These are phyloP conservation scores for Phrynosoma platyrhinos DNA, from an alignment of 2,113 vertebrate species.

Conservation along the genomic window DNA sequence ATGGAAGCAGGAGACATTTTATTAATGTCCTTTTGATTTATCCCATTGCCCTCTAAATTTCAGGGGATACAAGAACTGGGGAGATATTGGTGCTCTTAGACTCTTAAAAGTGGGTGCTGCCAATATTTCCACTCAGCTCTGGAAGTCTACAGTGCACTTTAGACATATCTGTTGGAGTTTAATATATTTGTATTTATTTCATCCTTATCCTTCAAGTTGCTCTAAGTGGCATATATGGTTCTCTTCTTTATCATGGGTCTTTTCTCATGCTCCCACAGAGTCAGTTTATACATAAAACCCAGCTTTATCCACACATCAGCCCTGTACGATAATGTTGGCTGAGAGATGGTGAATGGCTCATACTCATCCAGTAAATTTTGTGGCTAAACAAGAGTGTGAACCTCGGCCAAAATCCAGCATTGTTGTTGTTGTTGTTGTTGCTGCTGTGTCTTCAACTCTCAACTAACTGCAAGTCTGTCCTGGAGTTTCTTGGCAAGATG, in stretches of 20 bases:
- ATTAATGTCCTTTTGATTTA: background rate
- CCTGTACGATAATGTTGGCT: background rate
- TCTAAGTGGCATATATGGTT: background rate
- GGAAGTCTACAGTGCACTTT: background rate
- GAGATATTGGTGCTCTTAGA: background rate
- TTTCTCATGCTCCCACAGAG: background rate
- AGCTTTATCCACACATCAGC: background rate
- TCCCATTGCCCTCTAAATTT: background rate
- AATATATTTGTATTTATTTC: no score
- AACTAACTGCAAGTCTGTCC: no score
- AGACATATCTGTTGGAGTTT: background rate
- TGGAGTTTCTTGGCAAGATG: no score
- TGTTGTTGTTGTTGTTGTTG: no score
- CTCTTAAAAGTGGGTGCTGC: no score
- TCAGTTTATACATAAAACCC: background rate
- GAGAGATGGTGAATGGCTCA: background rate
- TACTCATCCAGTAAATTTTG: no score
- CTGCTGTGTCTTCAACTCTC: no score
- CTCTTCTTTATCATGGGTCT: background rate
- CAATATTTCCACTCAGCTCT: background rate
- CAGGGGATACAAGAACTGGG: background rate
- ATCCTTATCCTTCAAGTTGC: no score
- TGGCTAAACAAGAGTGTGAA: no score
- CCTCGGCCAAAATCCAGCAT: no score
- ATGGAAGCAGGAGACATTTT: background rate